phyloP scores from a whole-genome alignment of 2,888 invertebrate species.

The Phrixothrix hirtus region DNA sequence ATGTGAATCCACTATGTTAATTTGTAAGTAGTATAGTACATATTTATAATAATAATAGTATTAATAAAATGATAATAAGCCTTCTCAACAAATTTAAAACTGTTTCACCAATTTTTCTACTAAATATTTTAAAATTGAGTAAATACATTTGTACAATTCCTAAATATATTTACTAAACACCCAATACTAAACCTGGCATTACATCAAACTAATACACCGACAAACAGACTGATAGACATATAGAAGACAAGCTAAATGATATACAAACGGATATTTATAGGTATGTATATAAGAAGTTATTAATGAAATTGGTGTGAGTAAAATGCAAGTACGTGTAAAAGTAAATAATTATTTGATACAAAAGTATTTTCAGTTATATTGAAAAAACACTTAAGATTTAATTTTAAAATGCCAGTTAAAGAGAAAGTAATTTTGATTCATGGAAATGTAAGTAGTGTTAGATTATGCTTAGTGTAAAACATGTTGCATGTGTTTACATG shows the following conservation, averaged over 20 bases:
- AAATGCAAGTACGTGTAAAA: conserved; percentile 14
- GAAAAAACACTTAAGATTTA: conserved; percentile 5
- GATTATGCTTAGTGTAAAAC: conserved; percentile 15
- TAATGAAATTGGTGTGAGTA: conserved; percentile 7
- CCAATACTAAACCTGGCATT: conserved; percentile 41
- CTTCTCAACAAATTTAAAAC: not conserved
- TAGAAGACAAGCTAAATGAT: conserved; percentile 24
- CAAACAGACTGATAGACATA: conserved; percentile 30
- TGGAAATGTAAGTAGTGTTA: conserved; percentile 23
- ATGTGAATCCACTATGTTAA: too few relatives aligned
- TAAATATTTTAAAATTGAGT: not conserved
- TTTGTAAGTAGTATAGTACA: too few relatives aligned
- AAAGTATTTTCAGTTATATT: too few relatives aligned
- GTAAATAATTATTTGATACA: too few relatives aligned
- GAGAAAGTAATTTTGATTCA: conserved; percentile 16
- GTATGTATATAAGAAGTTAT: conserved; percentile 10
- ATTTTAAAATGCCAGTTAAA: conserved; percentile 16
- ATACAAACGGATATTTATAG: not conserved
- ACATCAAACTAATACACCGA: conserved; percentile 42
- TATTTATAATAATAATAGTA: too few relatives aligned
- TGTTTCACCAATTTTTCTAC: conserved; percentile 13
- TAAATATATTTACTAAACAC: conserved; percentile 36
- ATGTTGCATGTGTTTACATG: conserved; percentile 17
- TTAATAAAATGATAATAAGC: too few relatives aligned
- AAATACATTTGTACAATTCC: conserved; percentile 8